phyloP scores from a whole-genome alignment of 2,888 invertebrate species.

The Aethes cnicana region DNA sequence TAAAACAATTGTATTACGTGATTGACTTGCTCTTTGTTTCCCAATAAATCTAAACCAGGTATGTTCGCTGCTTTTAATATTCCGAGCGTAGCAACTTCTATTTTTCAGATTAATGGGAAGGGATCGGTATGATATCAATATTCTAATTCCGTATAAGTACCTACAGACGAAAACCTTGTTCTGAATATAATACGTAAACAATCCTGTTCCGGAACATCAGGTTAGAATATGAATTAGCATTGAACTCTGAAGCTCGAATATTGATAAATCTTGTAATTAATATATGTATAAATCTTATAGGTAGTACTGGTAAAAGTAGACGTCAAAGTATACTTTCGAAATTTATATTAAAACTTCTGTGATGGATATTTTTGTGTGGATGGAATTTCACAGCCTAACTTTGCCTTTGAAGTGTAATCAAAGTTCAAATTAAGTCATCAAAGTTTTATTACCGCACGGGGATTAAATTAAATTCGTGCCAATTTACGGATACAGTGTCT shows the following conservation, averaged over 20 bases:
- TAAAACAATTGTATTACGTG: too few species aligned
- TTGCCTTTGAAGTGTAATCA: slow-evolving; percentile 44
- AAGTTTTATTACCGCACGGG: slow-evolving; percentile 52
- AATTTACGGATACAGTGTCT: slow-evolving; percentile 9
- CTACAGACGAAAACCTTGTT: slow-evolving; percentile 18
- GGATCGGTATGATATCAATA: slow-evolving; percentile 19
- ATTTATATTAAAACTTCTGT: neutral
- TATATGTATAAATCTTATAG: neutral
- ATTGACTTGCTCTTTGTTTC: too few species aligned
- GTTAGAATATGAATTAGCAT: too few species aligned
- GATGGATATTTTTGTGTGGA: neutral
- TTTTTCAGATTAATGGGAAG: slow-evolving; percentile 16
- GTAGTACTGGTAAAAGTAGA: neutral
- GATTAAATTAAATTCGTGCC: slow-evolving; percentile 29
- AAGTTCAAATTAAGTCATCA: slow-evolving; percentile 64
- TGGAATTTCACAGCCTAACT: neutral
- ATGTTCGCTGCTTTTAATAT: slow-evolving; percentile 10
- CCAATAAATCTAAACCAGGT: neutral
- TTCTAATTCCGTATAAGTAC: slow-evolving; percentile 22
- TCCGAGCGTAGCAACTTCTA: neutral
- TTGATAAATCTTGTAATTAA: too few species aligned
- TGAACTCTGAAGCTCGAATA: too few species aligned
- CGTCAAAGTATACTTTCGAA: neutral
- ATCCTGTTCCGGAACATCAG: too few species aligned
- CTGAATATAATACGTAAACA: slow-evolving; percentile 5